phyloP scores from a whole-genome alignment of 2,113 vertebrate species.

The Pan troglodytes region DNA sequence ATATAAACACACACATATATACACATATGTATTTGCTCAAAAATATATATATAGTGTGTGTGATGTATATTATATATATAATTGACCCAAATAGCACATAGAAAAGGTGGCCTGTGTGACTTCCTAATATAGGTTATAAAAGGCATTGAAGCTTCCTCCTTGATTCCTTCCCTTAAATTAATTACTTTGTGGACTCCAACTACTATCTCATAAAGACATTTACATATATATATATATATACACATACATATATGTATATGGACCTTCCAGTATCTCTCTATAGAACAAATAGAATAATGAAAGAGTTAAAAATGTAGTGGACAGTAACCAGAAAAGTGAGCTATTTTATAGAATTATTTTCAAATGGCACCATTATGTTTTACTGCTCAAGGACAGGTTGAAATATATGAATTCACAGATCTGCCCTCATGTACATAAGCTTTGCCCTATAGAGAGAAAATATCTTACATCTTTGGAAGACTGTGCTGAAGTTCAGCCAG shows the following conservation, averaged over 20 bases:
- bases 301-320: neutral
- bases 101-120: neutral
- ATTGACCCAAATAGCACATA: neutral
- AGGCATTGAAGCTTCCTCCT: neutral
- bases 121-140: neutral
- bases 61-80: too few relatives aligned
- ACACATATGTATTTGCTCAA: too few relatives aligned
- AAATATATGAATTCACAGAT: slow-evolving; percentile 35
- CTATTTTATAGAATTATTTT: neutral
- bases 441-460: slow-evolving; percentile 45
- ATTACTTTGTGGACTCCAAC: neutral
- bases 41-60: too few relatives aligned
- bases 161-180: neutral
- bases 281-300: neutral
- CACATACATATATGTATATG: too few relatives aligned
- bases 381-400: slow-evolving; percentile 1
- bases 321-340: neutral
- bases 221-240: neutral
- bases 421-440: neutral
- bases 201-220: neutral
- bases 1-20: too few relatives aligned
- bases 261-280: neutral
- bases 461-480: neutral
- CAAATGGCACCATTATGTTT: neutral
- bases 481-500: slow-evolving; percentile 21